phyloP scores from a whole-genome alignment of 2,113 vertebrate genomes.

The Coptodon bakossiorum region DNA sequence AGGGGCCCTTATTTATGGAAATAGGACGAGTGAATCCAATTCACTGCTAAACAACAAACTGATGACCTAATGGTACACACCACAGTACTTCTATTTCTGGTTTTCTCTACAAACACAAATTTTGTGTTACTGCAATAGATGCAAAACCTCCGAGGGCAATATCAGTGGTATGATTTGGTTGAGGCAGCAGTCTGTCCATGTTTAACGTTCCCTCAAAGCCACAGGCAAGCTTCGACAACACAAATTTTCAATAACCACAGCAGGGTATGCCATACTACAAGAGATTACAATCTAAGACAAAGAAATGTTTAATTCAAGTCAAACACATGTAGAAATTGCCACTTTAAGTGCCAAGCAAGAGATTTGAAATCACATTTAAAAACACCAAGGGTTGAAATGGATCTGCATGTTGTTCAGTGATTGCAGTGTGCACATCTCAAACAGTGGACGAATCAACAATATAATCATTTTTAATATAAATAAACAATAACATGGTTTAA shows the following conservation, averaged over 20 bases:
- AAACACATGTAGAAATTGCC: constrained; percentile 8
- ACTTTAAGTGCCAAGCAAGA: constrained; percentile 8
- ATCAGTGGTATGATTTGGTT: background rate
- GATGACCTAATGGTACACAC: background rate
- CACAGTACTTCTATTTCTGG: background rate
- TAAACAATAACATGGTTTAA: background rate
- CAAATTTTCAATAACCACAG: constrained; percentile 9
- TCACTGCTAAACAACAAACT: background rate
- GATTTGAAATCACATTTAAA: constrained; percentile 10
- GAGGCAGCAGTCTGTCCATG: background rate
- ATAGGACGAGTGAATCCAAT: constrained; percentile 35
- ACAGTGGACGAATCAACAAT: background rate
- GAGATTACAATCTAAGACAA: constrained; percentile 37
- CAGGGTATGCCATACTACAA: background rate
- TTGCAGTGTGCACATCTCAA: background rate
- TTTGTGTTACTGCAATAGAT: background rate
- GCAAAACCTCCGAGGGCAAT: background rate
- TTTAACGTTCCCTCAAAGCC: background rate
- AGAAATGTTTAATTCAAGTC: background rate
- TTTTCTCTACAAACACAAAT: background rate
- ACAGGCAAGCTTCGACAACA: background rate
- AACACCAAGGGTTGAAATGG: background rate
- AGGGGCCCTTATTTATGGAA: constrained; percentile 52
- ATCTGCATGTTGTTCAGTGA: background rate
- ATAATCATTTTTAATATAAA: background rate